These are phyloP conservation scores for Nymphalis io DNA, from an alignment of 1,140 invertebrate species.

Conservation along the genomic window DNA sequence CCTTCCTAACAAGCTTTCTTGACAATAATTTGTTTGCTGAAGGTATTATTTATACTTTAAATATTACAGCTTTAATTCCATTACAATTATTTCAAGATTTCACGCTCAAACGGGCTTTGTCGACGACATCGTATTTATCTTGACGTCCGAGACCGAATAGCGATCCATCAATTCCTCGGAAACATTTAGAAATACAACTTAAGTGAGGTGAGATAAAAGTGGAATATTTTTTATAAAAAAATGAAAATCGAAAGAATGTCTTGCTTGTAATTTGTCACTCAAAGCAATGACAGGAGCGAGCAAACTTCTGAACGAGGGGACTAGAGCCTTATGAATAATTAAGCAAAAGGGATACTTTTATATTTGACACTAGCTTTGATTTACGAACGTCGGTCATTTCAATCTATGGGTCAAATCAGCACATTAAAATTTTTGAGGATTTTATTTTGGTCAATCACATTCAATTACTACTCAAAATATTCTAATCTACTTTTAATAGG, in stretches of 20 bases:
- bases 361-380: slow-evolving; percentile 39
- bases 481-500: too few species aligned
- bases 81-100: slow-evolving; percentile 33
- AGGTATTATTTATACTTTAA: slow-evolving; percentile 31
- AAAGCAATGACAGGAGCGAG: slow-evolving; percentile 57
- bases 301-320: slow-evolving; percentile 56
- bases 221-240: slow-evolving; percentile 51
- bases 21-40: slow-evolving; percentile 17
- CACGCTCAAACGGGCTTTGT: slow-evolving; percentile 27
- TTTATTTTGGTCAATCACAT: too few species aligned
- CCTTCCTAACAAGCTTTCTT: background rate
- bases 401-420: slow-evolving; percentile 32
- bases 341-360: slow-evolving; percentile 50
- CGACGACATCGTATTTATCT: slow-evolving; percentile 41
- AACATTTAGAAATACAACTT: slow-evolving; percentile 43
- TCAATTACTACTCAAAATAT: too few species aligned
- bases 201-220: slow-evolving; percentile 44
- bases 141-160: slow-evolving; percentile 35
- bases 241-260: slow-evolving; percentile 48
- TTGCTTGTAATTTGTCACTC: slow-evolving; percentile 69
- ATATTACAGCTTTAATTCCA: slow-evolving; percentile 28
- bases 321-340: slow-evolving; percentile 75
- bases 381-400: slow-evolving; percentile 49
- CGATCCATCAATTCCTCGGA: slow-evolving; percentile 41
- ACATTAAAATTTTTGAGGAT: background rate